A percentile compares a stretch with the other conserved stretches of the same genome.
These are phyloP conservation scores for Mesoligia furuncula DNA, from an alignment of 2,888 invertebrate genomes.

Conservation along the genomic window DNA sequence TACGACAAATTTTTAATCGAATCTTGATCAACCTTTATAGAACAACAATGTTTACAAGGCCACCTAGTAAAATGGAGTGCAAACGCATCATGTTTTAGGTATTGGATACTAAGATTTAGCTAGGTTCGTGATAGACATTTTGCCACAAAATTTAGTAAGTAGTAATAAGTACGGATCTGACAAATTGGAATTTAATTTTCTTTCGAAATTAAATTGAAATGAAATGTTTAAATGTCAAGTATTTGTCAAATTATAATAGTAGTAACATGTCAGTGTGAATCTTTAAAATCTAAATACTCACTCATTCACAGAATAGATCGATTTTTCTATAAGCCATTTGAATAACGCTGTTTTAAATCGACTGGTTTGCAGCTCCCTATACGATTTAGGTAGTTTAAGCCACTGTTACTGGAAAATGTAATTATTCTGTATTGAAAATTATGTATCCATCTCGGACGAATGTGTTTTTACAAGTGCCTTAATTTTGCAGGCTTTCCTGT, in stretches of 20 bases:
- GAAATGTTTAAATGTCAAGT: too few relatives aligned
- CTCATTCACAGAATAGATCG: too few relatives aligned
- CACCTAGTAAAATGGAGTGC: too few relatives aligned
- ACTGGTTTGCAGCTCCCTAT: too few relatives aligned
- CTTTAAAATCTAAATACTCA: too few relatives aligned
- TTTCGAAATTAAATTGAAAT: not conserved
- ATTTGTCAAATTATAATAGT: too few relatives aligned
- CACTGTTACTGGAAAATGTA: not conserved
- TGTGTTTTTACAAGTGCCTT: not conserved
- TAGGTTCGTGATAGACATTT: not conserved
- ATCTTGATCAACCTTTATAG: not conserved
- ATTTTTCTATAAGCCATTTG: too few relatives aligned
- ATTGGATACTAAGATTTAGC: not conserved
- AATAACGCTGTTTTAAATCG: too few relatives aligned
- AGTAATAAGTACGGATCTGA: not conserved
- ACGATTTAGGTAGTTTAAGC: too few relatives aligned
- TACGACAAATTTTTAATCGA: not conserved
- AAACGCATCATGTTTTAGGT: not conserved
- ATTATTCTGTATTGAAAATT: constrained; percentile 1
- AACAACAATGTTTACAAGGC: not conserved
- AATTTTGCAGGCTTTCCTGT: not conserved
- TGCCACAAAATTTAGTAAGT: not conserved
- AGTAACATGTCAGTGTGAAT: too few relatives aligned
- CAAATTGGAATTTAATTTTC: not conserved
- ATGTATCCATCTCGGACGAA: not conserved